Evolutionary conservation across 2,888 invertebrate species (phyloP).

Genomic region (Carterocephalus palaemon): DNA sequence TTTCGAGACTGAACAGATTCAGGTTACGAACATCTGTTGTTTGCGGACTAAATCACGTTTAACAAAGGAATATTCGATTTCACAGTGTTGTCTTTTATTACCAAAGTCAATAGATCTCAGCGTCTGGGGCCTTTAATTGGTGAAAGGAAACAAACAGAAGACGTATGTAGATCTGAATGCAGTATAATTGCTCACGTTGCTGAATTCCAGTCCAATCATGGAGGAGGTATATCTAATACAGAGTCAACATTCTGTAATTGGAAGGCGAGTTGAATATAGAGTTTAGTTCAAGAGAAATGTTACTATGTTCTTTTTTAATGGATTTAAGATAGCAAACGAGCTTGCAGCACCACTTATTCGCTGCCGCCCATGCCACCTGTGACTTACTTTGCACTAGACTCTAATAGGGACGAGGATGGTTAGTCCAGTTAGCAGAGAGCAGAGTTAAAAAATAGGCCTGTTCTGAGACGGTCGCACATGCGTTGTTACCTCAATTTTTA

Average conservation of each 20-base stretch:
- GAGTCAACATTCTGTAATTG: conserved; percentile 14
- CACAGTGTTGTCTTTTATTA: not conserved
- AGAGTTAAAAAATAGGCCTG: too few relatives aligned
- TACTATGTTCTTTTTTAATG: too few relatives aligned
- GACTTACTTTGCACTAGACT: too few relatives aligned
- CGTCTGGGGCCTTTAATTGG: conserved; percentile 12
- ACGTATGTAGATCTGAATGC: not conserved
- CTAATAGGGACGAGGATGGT: too few relatives aligned
- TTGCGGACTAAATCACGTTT: not conserved
- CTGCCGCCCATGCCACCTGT: too few relatives aligned
- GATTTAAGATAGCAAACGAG: too few relatives aligned
- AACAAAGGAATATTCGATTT: not conserved
- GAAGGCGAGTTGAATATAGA: not conserved
- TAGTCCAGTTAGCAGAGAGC: too few relatives aligned
- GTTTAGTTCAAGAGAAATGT: not conserved
- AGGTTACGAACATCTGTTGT: not conserved
- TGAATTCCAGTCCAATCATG: conserved; percentile 5
- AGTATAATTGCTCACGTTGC: conserved; percentile 7
- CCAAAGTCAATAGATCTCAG: conserved; percentile 8
- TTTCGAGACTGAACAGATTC: not conserved
- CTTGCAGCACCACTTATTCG: too few relatives aligned
- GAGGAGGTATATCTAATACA: not conserved
- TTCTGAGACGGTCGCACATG: too few relatives aligned
- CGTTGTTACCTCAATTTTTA: too few relatives aligned
- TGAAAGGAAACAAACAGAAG: conserved; percentile 3